Evolutionary conservation across 2,888 invertebrate genomes (phyloP).

Genomic region (Netelia virgata): DNA sequence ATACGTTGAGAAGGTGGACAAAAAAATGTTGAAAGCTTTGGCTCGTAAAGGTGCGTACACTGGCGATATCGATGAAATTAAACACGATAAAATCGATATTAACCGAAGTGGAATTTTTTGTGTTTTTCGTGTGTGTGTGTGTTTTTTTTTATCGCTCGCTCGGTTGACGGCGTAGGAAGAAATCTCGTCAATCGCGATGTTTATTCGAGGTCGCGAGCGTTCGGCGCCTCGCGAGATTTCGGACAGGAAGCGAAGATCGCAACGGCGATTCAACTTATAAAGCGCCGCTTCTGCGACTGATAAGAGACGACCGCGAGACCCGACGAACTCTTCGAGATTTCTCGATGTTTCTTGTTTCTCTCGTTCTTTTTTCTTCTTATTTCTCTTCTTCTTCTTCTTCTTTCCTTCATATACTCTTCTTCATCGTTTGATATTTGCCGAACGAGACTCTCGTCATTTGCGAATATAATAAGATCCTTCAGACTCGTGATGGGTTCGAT

Average conservation of each 20-base stretch:
- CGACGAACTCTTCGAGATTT: too few relatives aligned
- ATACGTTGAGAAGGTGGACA: not conserved
- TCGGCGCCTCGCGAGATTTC: constrained; percentile 13
- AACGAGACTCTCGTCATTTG: constrained; percentile 20
- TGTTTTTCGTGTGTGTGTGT: too few relatives aligned
- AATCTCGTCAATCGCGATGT: constrained; percentile 42
- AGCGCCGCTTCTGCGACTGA: constrained; percentile 31
- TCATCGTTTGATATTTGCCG: constrained; percentile 30
- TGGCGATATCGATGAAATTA: constrained; percentile 32
- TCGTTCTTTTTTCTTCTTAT: too few relatives aligned
- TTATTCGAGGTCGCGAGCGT: constrained; percentile 27
- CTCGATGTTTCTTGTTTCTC: too few relatives aligned
- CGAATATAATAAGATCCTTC: constrained; percentile 40
- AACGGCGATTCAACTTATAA: constrained; percentile 23
- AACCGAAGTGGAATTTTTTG: constrained; percentile 46
- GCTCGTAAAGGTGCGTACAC: constrained; percentile 31
- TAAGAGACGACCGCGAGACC: constrained; percentile 35
- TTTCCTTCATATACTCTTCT: not conserved
- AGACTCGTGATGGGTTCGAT: constrained; percentile 41
- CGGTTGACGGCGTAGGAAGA: constrained; percentile 19
- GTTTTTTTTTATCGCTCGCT: not conserved
- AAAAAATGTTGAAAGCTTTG: constrained; percentile 55
- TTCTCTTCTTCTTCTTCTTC: too few relatives aligned
- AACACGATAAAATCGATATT: constrained; percentile 35
- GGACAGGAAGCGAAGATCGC: constrained; percentile 20